Base-by-base conservation (phyloP, 2,888 invertebrate genomes). In the Tipula unca region DNA sequence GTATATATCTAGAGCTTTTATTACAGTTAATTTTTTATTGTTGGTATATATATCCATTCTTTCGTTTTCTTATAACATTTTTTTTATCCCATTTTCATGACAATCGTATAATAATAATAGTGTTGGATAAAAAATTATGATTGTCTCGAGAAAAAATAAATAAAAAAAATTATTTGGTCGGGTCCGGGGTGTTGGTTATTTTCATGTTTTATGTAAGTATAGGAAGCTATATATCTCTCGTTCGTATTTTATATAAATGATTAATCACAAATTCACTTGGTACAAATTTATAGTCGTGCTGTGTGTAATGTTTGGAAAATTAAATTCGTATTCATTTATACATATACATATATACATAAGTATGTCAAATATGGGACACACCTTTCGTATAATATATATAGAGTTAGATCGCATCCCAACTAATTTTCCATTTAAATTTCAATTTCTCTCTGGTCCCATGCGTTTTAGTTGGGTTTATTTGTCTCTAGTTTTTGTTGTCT, bases 81-180 rank as follows among this genome's bases (percentile, higher is more conserved):
- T 69, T 69, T 69, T 69, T 69, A 69, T 69, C 69, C 69, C 69
- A 69, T 69, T 69, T 25, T 69, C 69, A 69, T 69, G 69, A 69
- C 69, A 69, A 69, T 69, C 69, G 69, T 25, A 69, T 69, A 69
- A 69, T 69, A 69, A 69, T 69, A 69, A 69, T 25, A 69, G 25
- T 69, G 10, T 69, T 69, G 69, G 69, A 69, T 25, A 20, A 69
- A 69, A 69, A 69, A 69, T 69, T 69, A 69, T 69, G 69, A 69
- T 69, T 69, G 69, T 25, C 69, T 69, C 25, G 20, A 10, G 13
- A 25, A 69, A 69, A 25, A 1, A n/a, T n/a, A 39, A 13, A 39
- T 39, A 39, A 54, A 54, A 54, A 17, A 54, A 54, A 54, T 17
- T 54, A 17, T 17, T 42, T 14, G 42, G 48, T 17, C 20, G 0